Base-by-base conservation (phyloP, 2,113 vertebrate genomes). In the Pao palembangensis region DNA sequence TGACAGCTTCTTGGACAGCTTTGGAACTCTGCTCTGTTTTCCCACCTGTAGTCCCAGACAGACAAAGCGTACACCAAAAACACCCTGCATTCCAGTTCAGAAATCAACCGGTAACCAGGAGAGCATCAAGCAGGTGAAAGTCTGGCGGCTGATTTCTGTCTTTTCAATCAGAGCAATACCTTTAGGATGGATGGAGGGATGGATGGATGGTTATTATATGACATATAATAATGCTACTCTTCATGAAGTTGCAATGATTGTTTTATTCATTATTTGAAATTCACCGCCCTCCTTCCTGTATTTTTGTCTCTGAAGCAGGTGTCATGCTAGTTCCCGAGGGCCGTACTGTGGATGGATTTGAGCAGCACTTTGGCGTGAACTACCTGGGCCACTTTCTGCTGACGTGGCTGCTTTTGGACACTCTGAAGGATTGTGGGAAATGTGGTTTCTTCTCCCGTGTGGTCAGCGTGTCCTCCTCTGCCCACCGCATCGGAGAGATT, bases 301-400 rank as follows among this genome's bases (percentile, higher is more conserved):
- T 58, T 8, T 72, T 8, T 53, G n/a, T 72, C 17, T 73, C 44
- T 67, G 17, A 19, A 98, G 96, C 93, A 2, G 94, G 87, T 18
- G 91, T 96, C 48, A 96, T 98, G 96, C 85, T 98, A 84, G 90
- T 93, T 49, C 93, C 94, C 2, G 88, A 94, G 81, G 73, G 90
- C 16, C 81, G 62, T 20, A 96, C 94, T 0, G 31, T 71, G 11
- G 94, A 97, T 28, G 93, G 93, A 1, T 94, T 95, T 34, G 95
- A 98, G 72, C 88, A 88, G 49, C 94, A 97, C 64, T 91, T 96
- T 0, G 93, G 91, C 8, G 44, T 95, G 56, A 97, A 98, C 86
- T 96, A 94, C 83, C 77, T 98, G 48, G 93, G 94, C 1, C 96
- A 95, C 88, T 96, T 96, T 84, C 81, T 96, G 78, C 80, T 96